Conservation (phyloP, 2,113 vertebrate species). For the Pelusios castaneus region DNA sequence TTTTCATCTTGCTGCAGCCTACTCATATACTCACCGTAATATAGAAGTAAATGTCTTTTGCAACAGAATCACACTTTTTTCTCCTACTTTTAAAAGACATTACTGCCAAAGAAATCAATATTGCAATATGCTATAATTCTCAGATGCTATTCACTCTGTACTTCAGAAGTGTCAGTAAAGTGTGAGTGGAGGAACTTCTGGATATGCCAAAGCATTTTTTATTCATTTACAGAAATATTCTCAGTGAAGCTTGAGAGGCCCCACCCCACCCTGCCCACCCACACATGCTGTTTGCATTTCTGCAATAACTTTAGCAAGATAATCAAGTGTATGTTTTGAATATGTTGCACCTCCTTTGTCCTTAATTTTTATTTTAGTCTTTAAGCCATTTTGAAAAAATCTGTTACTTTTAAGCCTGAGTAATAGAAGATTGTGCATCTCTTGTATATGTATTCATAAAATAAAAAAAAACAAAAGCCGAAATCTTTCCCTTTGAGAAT, state of each 20-base stretch:
- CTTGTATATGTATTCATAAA: slow-evolving; percentile 68
- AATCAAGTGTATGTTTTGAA: slow-evolving; percentile 26
- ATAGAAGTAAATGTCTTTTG: background rate
- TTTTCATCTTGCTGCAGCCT: background rate
- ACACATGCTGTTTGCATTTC: background rate
- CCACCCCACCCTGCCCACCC: background rate
- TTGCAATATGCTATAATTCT: background rate
- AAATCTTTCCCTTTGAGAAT: slow-evolving; percentile 51
- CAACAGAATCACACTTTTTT: background rate
- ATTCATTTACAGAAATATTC: background rate
- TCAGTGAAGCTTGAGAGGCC: slow-evolving; percentile 38
- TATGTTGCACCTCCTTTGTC: slow-evolving; percentile 26
- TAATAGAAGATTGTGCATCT: slow-evolving; percentile 54
- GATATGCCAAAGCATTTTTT: slow-evolving; percentile 53
- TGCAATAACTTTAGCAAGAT: slow-evolving; percentile 11
- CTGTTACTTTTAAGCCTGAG: slow-evolving; percentile 31
- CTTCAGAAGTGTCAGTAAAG: slow-evolving; percentile 28
- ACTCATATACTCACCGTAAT: slow-evolving; percentile 7
- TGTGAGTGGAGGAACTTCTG: slow-evolving; percentile 4
- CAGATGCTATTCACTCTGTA: background rate
- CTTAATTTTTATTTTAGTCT: slow-evolving; percentile 4
- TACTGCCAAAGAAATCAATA: slow-evolving; percentile 17
- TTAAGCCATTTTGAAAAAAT: background rate
- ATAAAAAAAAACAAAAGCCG: slow-evolving; percentile 57
- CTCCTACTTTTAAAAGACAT: background rate